Percentiles rank a stretch among this genome's conserved stretches.
Evolutionary conservation across 2,113 vertebrate genomes (phyloP).

Genomic region (Percopsis transmontana): DNA sequence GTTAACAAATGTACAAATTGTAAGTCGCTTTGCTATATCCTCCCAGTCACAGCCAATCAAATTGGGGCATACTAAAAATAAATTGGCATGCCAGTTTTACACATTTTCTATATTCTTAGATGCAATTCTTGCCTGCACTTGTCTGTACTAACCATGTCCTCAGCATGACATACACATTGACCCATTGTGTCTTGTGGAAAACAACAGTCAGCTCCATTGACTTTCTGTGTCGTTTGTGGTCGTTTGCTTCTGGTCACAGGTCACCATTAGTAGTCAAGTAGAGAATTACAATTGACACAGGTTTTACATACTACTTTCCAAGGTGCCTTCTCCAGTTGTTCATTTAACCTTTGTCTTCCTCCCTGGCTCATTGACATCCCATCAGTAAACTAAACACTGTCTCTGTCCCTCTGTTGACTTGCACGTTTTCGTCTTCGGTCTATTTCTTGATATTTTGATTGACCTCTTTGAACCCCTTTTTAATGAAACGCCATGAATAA

Average conservation of each 20-base stretch:
- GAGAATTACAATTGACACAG: too few species aligned
- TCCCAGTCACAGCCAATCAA: slow-evolving; percentile 2
- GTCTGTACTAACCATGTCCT: too few species aligned
- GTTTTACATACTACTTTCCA: neutral
- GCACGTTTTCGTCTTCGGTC: neutral
- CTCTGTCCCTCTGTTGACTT: neutral
- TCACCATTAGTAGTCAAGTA: too few species aligned
- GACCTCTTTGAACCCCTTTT: neutral
- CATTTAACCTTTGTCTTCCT: neutral
- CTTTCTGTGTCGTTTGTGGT: too few species aligned
- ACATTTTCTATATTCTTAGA: too few species aligned
- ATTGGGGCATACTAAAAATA: neutral
- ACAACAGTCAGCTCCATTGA: too few species aligned
- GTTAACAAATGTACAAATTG: too few species aligned
- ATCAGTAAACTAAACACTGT: slow-evolving; percentile 12
- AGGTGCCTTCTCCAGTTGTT: neutral
- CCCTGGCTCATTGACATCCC: slow-evolving; percentile 6
- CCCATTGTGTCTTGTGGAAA: too few species aligned
- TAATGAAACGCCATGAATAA: neutral
- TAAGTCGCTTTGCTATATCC: neutral
- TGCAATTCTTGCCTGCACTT: too few species aligned
- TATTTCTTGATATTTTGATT: slow-evolving; percentile 4
- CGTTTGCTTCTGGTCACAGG: too few species aligned
- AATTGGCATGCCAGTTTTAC: too few species aligned
- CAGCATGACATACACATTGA: too few species aligned